Percentiles rank a stretch among this genome's conserved stretches.
Conservation (phyloP, 1,140 invertebrate species). For the Leptopilina boulardi region DNA sequence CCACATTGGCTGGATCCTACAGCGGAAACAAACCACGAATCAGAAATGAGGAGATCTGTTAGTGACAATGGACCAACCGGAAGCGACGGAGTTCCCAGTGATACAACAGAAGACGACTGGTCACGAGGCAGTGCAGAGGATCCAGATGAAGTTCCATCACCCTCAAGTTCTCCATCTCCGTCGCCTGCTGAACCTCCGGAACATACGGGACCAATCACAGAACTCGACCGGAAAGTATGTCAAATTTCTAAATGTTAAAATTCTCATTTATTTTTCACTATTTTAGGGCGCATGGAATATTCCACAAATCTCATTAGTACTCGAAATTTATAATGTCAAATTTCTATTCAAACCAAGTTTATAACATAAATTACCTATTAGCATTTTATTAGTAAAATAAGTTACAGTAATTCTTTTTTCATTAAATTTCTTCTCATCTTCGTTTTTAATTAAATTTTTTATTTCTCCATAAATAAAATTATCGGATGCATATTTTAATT, state of each 20-base stretch:
- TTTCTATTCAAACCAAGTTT: too few relatives aligned
- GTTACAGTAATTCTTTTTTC: too few relatives aligned
- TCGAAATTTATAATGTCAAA: too few relatives aligned
- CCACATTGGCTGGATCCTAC: conserved; percentile 69
- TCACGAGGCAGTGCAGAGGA: conserved; percentile 80
- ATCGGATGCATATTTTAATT: too few relatives aligned
- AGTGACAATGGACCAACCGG: conserved; percentile 75
- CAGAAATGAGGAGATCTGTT: conserved; percentile 72
- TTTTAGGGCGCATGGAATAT: too few relatives aligned
- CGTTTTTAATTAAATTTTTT: too few relatives aligned
- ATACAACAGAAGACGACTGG: conserved; percentile 83
- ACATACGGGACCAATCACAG: conserved; percentile 70
- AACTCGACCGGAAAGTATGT: conserved; percentile 72
- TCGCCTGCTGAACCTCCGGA: conserved; percentile 64
- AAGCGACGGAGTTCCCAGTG: conserved; percentile 81
- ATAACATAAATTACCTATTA: too few relatives aligned
- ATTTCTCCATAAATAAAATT: too few relatives aligned
- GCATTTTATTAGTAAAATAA: too few relatives aligned
- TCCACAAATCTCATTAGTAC: too few relatives aligned
- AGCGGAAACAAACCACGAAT: conserved; percentile 65
- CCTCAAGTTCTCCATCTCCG: conserved; percentile 69
- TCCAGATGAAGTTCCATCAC: conserved; percentile 75
- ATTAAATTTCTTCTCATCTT: too few relatives aligned
- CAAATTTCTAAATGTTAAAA: background rate
- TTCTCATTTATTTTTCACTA: too few relatives aligned